Evolutionary conservation across 2,888 invertebrate species (phyloP), one percentile per base, ranked within the genome.

Genomic region (Pherbina coryleti): DNA sequence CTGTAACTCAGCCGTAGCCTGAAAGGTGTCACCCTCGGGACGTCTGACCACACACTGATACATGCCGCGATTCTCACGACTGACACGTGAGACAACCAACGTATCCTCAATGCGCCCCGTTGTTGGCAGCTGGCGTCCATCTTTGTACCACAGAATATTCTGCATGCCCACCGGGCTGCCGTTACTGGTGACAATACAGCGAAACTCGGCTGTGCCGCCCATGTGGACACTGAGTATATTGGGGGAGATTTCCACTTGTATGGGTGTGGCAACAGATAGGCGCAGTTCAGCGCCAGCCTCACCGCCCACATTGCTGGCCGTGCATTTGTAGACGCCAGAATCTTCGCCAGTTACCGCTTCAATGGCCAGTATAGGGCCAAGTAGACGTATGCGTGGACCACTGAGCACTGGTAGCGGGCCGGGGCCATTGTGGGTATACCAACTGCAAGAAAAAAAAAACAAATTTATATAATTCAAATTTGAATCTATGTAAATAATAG

Each of bases 11-110:
- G 94, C 94, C 0, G 95, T 92, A 9, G 94, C 94, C 86, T 95
- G 95, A 34, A 94, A 94, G 3, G 94, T 94, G 85, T 94, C 94
- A 19, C 94, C 94, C 86, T 94, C 94, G 49, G 93, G 91, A 81
- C 94, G 90, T 79, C 94, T 90, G 8, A 93, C 94, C 80, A 94
- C 91, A 87, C 94, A 95, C 87, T 94, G 94, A 87, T 94, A 94
- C 93, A 94, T 94, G 83, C 94, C 94, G 78, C 93, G 91, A 86
- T 94, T 94, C 84, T 94, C 94, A 74, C 94, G 90, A 55, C 93
- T 93, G 60, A 94, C 94, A 77, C 93, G 92, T 81, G 92, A 92
- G 82, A 94, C 91, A 73, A 93, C 90, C 74, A 94, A 86, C 53
- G 92, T 91, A 83, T 94, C 94, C 72, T 91, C 91, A 79, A 93